These are phyloP conservation scores for Spilosoma lubricipeda DNA, from an alignment of 2,888 invertebrate genomes.

Conservation along the genomic window DNA sequence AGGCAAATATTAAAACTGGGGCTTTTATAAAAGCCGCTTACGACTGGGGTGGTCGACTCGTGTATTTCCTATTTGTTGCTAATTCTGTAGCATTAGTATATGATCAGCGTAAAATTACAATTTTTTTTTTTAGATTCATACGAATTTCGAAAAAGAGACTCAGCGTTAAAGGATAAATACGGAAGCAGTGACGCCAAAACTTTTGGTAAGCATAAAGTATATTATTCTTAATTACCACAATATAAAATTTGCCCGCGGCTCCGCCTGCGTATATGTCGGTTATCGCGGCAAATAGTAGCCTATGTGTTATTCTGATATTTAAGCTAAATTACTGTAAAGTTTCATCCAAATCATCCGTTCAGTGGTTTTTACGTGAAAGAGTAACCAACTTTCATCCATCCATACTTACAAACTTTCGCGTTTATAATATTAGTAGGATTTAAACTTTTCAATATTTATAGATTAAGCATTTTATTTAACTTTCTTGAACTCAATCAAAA, in stretches of 20 bases:
- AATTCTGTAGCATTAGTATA: neutral
- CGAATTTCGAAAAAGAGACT: neutral
- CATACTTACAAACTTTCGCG: too few species aligned
- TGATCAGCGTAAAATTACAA: neutral
- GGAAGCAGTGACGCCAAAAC: neutral
- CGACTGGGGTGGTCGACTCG: slow-evolving; percentile 12
- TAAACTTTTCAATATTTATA: neutral
- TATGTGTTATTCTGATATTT: too few species aligned
- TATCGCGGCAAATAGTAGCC: too few species aligned
- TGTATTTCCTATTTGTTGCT: neutral
- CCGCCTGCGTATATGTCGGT: too few species aligned
- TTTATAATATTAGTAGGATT: too few species aligned
- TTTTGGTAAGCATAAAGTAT: slow-evolving; percentile 3
- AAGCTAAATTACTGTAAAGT: too few species aligned
- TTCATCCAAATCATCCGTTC: too few species aligned
- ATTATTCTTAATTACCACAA: neutral
- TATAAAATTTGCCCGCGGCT: too few species aligned
- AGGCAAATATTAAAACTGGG: slow-evolving; percentile 15
- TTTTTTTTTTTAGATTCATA: neutral
- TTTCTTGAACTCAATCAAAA: too few species aligned
- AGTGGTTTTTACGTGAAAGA: too few species aligned
- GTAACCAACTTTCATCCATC: too few species aligned
- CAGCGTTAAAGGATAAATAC: neutral
- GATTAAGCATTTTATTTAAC: neutral
- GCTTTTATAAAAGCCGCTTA: neutral